These are phyloP conservation scores for Pseudochaenichthys georgianus DNA, from an alignment of 2,797 vertebrate species.

Conservation along the genomic window DNA sequence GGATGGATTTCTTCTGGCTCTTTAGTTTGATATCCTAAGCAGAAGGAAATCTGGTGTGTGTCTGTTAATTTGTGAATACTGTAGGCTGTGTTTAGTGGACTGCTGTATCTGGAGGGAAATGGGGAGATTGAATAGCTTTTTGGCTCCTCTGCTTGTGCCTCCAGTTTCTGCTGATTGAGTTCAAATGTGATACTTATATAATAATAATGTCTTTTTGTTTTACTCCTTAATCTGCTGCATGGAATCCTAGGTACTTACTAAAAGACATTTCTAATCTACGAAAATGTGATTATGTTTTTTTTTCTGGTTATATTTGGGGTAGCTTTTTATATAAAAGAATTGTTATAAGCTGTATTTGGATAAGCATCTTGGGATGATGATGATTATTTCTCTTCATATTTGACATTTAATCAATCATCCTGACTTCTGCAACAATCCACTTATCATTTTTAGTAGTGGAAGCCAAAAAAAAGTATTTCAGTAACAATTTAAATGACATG, in stretches of 20 bases:
- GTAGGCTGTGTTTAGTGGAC: constrained; percentile 51
- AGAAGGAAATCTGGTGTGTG: constrained; percentile 53
- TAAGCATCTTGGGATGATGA: constrained; percentile 10
- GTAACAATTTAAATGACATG: constrained; percentile 35
- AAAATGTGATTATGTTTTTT: constrained; percentile 47
- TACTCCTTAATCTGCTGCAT: constrained; percentile 21
- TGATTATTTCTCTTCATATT: constrained; percentile 28
- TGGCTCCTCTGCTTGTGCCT: constrained; percentile 31
- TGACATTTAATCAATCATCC: constrained; percentile 33
- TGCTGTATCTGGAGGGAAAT: constrained; percentile 53
- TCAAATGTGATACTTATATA: constrained; percentile 22
- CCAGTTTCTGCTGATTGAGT: constrained; percentile 38
- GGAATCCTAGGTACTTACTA: constrained; percentile 14
- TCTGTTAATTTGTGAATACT: constrained; percentile 55
- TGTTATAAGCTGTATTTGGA: constrained; percentile 19
- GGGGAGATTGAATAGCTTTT: constrained; percentile 56
- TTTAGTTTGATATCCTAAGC: constrained; percentile 43
- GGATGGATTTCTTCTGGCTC: constrained; percentile 46
- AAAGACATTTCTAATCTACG: constrained; percentile 37
- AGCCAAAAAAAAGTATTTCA: constrained; percentile 4
- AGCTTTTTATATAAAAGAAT: not conserved
- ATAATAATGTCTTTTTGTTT: constrained; percentile 14
- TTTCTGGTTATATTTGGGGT: constrained; percentile 7
- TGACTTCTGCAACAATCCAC: not conserved
- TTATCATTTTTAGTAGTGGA: constrained; percentile 11